phyloP scores from a whole-genome alignment of 2,888 invertebrate genomes.

The Pterostichus madidus region DNA sequence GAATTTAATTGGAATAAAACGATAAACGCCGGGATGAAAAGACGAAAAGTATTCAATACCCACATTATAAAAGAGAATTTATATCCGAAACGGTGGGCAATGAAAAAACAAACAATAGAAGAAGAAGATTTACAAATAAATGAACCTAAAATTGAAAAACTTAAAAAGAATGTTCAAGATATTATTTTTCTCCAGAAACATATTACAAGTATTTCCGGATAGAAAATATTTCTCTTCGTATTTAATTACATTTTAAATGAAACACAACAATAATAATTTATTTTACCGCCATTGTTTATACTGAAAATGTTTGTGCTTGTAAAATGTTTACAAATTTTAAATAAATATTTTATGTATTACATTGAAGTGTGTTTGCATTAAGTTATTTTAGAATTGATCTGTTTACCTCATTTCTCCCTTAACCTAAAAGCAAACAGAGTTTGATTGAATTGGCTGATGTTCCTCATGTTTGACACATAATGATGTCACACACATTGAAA shows the following conservation, averaged over 20 bases:
- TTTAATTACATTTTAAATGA: background rate
- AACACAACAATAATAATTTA: background rate
- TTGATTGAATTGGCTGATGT: conserved; percentile 17
- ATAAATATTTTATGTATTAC: background rate
- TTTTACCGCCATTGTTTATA: too few relatives aligned
- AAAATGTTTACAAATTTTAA: conserved; percentile 2
- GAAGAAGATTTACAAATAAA: conserved; percentile 7
- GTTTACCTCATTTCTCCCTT: conserved; percentile 8
- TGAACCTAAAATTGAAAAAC: conserved; percentile 19
- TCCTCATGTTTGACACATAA: conserved; percentile 39
- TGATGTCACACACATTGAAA: conserved; percentile 2
- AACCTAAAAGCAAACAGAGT: conserved; percentile 25
- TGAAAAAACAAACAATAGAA: conserved; percentile 18
- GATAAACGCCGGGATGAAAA: conserved; percentile 78
- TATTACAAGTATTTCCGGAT: background rate
- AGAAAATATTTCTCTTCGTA: background rate
- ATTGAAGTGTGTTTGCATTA: conserved; percentile 22
- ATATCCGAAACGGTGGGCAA: conserved; percentile 7
- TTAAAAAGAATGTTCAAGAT: conserved; percentile 38
- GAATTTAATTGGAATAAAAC: conserved; percentile 79
- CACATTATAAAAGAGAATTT: conserved; percentile 70
- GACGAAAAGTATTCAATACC: conserved; percentile 78
- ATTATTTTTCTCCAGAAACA: conserved; percentile 24
- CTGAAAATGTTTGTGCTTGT: background rate
- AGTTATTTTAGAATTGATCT: conserved; percentile 21